phyloP scores from a whole-genome alignment of 2,797 vertebrate genomes.

The Diceros bicornis region DNA sequence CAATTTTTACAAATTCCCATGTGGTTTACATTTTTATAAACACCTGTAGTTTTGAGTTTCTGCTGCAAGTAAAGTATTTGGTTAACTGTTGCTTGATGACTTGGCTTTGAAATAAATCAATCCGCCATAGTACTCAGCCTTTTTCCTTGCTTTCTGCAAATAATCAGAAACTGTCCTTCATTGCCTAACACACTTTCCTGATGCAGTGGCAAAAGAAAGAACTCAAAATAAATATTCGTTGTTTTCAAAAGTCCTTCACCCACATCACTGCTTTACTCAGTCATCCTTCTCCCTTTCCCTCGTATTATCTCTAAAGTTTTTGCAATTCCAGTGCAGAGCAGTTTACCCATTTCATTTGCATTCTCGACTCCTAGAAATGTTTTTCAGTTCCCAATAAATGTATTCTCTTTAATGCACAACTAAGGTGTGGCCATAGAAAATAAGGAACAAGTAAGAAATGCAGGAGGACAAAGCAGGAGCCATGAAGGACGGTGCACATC shows the following conservation, averaged over 20 bases:
- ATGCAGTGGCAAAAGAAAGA: not conserved
- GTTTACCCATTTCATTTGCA: not conserved
- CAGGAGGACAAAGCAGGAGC: not conserved
- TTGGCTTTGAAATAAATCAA: not conserved
- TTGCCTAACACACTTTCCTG: not conserved
- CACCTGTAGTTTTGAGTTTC: not conserved
- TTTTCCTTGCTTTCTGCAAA: constrained; percentile 28
- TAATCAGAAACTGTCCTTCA: not conserved
- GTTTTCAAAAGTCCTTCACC: not conserved
- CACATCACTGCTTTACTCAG: not conserved
- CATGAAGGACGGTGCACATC: not conserved
- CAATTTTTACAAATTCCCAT: not conserved
- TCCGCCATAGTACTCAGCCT: too few relatives aligned
- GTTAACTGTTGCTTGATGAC: not conserved
- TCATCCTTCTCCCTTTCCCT: not conserved
- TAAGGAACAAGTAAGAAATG: not conserved
- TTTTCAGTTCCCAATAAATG: not conserved
- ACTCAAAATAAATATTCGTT: not conserved
- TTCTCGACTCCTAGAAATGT: not conserved
- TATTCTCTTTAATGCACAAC: not conserved
- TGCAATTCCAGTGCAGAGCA: not conserved
- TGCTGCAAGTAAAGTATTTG: not conserved
- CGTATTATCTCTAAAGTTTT: not conserved
- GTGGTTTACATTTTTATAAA: not conserved
- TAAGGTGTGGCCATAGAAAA: not conserved